Evolutionary conservation across 2,113 vertebrate genomes (phyloP).

Genomic region (Alligator mississippiensis): DNA sequence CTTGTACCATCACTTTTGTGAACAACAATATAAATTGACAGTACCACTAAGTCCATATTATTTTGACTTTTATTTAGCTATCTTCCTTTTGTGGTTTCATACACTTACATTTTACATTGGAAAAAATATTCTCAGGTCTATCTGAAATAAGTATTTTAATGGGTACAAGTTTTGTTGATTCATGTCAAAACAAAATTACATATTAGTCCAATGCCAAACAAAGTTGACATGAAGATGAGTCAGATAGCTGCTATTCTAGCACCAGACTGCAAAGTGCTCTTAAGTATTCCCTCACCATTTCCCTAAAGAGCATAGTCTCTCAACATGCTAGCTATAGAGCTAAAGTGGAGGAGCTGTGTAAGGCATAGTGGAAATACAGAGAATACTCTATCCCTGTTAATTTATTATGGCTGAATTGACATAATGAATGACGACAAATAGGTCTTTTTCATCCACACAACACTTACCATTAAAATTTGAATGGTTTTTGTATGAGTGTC

Average conservation of each 20-base stretch:
- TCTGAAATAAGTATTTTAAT: slow-evolving; percentile 63
- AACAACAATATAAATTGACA: not conserved
- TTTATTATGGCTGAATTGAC: slow-evolving; percentile 70
- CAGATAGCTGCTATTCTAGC: slow-evolving; percentile 27
- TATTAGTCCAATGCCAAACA: slow-evolving; percentile 67
- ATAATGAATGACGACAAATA: slow-evolving; percentile 74
- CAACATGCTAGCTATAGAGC: not conserved
- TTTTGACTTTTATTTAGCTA: not conserved
- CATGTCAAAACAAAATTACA: slow-evolving; percentile 73
- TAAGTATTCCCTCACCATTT: slow-evolving; percentile 47
- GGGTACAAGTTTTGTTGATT: slow-evolving; percentile 64
- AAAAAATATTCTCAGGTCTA: slow-evolving; percentile 51
- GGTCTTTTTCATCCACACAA: slow-evolving; percentile 30
- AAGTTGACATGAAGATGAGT: slow-evolving; percentile 60
- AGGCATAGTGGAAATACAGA: slow-evolving; percentile 10
- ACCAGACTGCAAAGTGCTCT: slow-evolving; percentile 55
- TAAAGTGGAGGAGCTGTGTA: slow-evolving; percentile 26
- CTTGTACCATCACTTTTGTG: slow-evolving; percentile 18
- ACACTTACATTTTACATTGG: not conserved
- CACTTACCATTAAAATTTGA: slow-evolving; percentile 58
- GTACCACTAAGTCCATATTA: not conserved
- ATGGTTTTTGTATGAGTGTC: slow-evolving; percentile 53
- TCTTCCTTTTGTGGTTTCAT: not conserved
- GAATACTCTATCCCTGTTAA: slow-evolving; percentile 56
- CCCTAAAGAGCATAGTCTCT: slow-evolving; percentile 22